phyloP scores from a whole-genome alignment of 2,797 vertebrate species.

The Lepus townsendii region DNA sequence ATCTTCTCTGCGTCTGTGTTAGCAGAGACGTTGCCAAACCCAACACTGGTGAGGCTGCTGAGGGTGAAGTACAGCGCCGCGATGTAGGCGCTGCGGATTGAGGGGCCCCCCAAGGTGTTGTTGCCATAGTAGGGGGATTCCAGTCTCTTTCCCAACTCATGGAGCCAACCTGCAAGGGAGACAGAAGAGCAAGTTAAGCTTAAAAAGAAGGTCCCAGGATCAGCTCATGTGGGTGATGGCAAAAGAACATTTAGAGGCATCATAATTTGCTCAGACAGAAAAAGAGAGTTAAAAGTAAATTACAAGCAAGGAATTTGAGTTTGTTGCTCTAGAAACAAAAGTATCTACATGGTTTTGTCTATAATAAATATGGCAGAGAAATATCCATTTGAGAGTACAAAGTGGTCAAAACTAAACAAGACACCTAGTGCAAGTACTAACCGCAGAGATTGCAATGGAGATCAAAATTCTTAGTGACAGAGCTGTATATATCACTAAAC shows the following conservation, averaged over 20 bases:
- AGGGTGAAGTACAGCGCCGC: conserved; percentile 98
- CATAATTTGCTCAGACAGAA: not conserved
- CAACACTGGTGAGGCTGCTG: conserved; percentile 99
- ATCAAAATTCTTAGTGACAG: not conserved
- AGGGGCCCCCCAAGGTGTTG: conserved; percentile 91
- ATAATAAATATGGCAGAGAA: not conserved
- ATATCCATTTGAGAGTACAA: not conserved
- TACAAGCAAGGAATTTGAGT: not conserved
- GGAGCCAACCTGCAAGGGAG: conserved; percentile 94
- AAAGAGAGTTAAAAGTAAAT: conserved; percentile 28
- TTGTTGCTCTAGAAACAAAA: not conserved
- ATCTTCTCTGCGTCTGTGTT: conserved; percentile 98
- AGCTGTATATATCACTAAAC: not conserved
- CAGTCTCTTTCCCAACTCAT: conserved; percentile 96
- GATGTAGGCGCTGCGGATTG: conserved; percentile 96
- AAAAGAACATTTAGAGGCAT: not conserved
- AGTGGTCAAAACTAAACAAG: not conserved
- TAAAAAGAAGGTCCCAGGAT: not conserved
- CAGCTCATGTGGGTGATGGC: not conserved
- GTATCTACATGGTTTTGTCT: not conserved
- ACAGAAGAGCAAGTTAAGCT: not conserved
- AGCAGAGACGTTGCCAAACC: conserved; percentile 98
- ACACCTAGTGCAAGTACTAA: not conserved
- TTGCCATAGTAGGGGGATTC: conserved; percentile 94
- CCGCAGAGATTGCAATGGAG: not conserved